phyloP scores from a whole-genome alignment of 2,113 vertebrate species.

The Carassius gibelio region DNA sequence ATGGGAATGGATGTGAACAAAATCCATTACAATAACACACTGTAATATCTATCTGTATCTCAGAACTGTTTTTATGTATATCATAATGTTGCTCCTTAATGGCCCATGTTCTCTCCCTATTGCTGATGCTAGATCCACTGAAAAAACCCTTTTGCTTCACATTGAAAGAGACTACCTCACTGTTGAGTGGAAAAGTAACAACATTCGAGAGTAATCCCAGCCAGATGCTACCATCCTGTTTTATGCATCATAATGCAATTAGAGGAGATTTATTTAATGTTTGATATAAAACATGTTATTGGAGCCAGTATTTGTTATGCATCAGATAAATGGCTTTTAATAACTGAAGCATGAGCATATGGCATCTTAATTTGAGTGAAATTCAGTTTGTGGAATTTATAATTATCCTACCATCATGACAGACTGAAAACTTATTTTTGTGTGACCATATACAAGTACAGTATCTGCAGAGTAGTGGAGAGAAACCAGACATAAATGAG shows the following conservation, averaged over 20 bases:
- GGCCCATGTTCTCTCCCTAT: constrained; percentile 4
- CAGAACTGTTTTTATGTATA: constrained; percentile 16
- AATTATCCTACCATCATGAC: constrained; percentile 3
- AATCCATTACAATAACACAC: constrained; percentile 15
- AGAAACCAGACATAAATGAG: constrained; percentile 49
- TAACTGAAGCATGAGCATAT: constrained; percentile 30
- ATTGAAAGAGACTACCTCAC: not conserved
- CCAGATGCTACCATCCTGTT: not conserved
- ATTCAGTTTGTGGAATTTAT: constrained; percentile 14
- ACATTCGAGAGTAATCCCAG: not conserved
- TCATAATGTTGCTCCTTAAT: constrained; percentile 17
- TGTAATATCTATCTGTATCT: not conserved
- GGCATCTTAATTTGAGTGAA: constrained; percentile 22
- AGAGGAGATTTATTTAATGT: constrained; percentile 12
- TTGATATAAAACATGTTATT: constrained; percentile 9
- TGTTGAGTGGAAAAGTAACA: not conserved
- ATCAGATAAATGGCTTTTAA: not conserved
- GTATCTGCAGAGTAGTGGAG: constrained; percentile 43
- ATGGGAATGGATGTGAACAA: constrained; percentile 13
- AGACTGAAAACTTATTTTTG: constrained; percentile 45
- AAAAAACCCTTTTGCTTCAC: constrained; percentile 10
- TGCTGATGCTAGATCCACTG: constrained; percentile 4
- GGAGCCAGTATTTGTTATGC: not conserved
- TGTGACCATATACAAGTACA: constrained; percentile 16
- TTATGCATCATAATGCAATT: constrained; percentile 19